Percentiles rank a stretch among this genome's conserved stretches.
Conservation (phyloP, 2,888 invertebrate species). For the Drosophila stalkeri region DNA sequence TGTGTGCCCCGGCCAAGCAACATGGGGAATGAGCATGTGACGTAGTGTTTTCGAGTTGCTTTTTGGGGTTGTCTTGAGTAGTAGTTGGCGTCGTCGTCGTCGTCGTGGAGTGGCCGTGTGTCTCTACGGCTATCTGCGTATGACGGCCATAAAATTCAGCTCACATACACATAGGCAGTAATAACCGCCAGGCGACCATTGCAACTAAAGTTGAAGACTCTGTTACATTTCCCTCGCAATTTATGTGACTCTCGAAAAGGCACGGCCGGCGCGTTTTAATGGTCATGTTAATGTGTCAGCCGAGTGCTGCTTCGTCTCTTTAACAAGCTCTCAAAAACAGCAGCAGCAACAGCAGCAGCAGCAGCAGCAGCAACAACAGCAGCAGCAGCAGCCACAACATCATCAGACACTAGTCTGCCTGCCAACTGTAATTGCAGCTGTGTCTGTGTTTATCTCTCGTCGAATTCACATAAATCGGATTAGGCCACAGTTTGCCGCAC, state of each 20-base stretch:
- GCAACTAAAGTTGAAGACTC: slow-evolving; percentile 56
- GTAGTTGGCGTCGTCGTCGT: neutral
- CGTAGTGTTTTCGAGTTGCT: neutral
- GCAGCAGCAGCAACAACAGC: neutral
- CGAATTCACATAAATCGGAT: slow-evolving; percentile 65
- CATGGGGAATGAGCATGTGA: slow-evolving; percentile 11
- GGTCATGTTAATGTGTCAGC: slow-evolving; percentile 69
- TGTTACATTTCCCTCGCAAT: slow-evolving; percentile 44
- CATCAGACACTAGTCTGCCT: neutral
- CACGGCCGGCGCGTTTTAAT: slow-evolving; percentile 58
- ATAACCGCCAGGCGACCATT: slow-evolving; percentile 74
- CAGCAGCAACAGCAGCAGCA: neutral
- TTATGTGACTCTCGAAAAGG: slow-evolving; percentile 31
- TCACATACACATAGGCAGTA: slow-evolving; percentile 61
- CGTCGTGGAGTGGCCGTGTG: neutral
- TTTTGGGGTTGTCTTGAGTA: neutral
- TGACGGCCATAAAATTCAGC: slow-evolving; percentile 77
- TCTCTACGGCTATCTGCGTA: slow-evolving; percentile 67
- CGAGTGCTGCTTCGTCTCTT: slow-evolving; percentile 7
- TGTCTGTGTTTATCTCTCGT: slow-evolving; percentile 5
- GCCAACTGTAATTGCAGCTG: slow-evolving; percentile 44
- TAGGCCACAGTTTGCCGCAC: slow-evolving; percentile 49
- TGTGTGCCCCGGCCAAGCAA: slow-evolving; percentile 17
- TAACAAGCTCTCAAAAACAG: slow-evolving; percentile 9
- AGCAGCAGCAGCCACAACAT: neutral